A percentile compares a stretch with the other conserved stretches of the same genome.
phyloP scores from a whole-genome alignment of 1,140 invertebrate genomes.

The Procambarus clarkii region DNA sequence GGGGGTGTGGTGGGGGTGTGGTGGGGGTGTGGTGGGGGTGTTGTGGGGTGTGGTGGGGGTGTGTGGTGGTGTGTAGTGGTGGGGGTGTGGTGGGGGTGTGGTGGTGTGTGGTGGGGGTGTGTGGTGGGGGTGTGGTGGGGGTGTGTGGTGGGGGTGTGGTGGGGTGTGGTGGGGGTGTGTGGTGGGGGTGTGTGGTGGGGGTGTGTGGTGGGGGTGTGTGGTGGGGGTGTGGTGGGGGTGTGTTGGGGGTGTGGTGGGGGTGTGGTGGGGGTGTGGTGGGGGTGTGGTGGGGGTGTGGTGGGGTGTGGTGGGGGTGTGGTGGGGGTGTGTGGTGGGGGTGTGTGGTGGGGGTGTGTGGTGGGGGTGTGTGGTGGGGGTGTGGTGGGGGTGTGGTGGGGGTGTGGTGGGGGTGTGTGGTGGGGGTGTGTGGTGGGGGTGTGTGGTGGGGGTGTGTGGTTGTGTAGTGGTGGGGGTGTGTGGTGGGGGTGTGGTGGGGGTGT shows the following conservation, averaged over 20 bases:
- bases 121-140: background rate
- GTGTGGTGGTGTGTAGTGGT: background rate
- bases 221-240: background rate
- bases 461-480: too few relatives aligned
- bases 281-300: background rate
- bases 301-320: background rate
- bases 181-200: background rate
- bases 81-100: background rate
- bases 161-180: background rate
- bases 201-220: background rate
- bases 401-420: too few relatives aligned
- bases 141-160: background rate
- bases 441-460: too few relatives aligned
- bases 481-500: too few relatives aligned
- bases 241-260: background rate
- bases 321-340: background rate
- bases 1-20: background rate
- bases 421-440: too few relatives aligned
- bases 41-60: background rate
- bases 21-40: background rate
- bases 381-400: too few relatives aligned
- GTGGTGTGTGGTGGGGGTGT: background rate
- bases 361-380: background rate
- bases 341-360: background rate
- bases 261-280: background rate